A percentile compares a stretch with the other conserved stretches of the same genome.
These are phyloP conservation scores for Vesta saturnalis DNA, from an alignment of 2,888 invertebrate genomes.

Conservation along the genomic window DNA sequence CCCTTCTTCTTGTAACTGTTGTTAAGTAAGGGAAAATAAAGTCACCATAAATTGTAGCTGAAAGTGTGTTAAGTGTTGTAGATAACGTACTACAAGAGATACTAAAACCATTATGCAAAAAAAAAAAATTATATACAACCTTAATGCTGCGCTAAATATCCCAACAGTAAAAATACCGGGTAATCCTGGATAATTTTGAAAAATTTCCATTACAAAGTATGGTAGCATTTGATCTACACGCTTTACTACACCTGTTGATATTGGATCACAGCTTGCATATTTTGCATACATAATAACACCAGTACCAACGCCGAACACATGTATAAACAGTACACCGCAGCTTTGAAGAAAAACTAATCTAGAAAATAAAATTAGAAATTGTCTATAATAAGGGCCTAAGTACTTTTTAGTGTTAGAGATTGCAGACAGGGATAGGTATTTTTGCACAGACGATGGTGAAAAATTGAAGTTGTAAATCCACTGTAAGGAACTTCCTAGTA, in stretches of 20 bases:
- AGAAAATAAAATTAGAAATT: not conserved
- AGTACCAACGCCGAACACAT: not conserved
- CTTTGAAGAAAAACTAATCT: conserved; percentile 11
- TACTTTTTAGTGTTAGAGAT: conserved; percentile 66
- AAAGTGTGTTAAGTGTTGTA: not conserved
- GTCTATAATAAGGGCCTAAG: conserved; percentile 21
- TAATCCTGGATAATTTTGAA: conserved; percentile 72
- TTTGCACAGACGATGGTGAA: conserved; percentile 70
- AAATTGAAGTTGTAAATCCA: conserved; percentile 60
- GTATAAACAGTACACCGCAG: not conserved
- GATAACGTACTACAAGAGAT: conserved; percentile 2
- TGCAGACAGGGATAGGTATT: conserved; percentile 69
- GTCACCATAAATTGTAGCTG: not conserved
- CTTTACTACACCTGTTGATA: conserved; percentile 66
- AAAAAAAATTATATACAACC: too few relatives aligned
- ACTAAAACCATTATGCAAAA: too few relatives aligned
- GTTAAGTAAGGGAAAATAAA: not conserved
- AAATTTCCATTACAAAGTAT: conserved; percentile 76
- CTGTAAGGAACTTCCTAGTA: not conserved
- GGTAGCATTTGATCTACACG: conserved; percentile 71
- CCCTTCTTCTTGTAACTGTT: conserved; percentile 64
- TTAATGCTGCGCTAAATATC: conserved; percentile 77
- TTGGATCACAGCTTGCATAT: conserved; percentile 73
- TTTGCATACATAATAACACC: conserved; percentile 72
- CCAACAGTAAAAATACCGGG: conserved; percentile 80